phyloP scores from a whole-genome alignment of 2,113 vertebrate genomes.

The Rhadina sibilatrix region DNA sequence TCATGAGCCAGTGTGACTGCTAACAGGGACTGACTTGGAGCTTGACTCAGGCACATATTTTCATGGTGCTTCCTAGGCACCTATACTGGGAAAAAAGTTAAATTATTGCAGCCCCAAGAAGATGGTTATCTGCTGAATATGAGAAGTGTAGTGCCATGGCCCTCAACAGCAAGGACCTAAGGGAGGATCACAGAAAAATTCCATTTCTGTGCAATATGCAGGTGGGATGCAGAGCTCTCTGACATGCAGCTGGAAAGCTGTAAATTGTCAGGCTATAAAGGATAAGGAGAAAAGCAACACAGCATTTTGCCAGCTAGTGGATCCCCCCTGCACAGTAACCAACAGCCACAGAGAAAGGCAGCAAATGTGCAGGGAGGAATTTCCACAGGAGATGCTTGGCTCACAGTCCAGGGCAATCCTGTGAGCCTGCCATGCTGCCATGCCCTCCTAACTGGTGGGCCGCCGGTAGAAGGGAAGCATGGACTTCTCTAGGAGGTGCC shows the following conservation, averaged over 20 bases:
- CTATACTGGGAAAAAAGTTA: not conserved
- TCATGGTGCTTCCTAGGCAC: not conserved
- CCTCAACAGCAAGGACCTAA: not conserved
- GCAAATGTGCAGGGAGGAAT: not conserved
- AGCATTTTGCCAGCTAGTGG: not conserved
- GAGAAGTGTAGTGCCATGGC: not conserved
- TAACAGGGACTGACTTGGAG: not conserved
- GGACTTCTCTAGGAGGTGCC: not conserved
- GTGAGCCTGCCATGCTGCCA: not conserved
- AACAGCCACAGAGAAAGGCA: not conserved
- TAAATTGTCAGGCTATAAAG: not conserved
- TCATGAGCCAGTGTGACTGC: not conserved
- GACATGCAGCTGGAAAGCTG: fast-evolving
- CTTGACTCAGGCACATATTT: not conserved
- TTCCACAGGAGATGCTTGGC: not conserved
- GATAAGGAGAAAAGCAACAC: not conserved
- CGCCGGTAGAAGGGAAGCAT: not conserved
- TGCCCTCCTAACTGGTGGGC: not conserved
- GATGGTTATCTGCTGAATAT: not conserved
- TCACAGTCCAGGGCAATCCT: not conserved
- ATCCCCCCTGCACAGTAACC: not conserved
- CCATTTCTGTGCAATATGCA: not conserved
- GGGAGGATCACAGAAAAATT: not conserved
- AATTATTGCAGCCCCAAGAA: not conserved
- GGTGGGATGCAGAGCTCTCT: not conserved